A percentile compares a stretch with the other conserved stretches of the same genome.
phyloP scores from a whole-genome alignment of 1,140 invertebrate genomes.

The Drosophila tristis region DNA sequence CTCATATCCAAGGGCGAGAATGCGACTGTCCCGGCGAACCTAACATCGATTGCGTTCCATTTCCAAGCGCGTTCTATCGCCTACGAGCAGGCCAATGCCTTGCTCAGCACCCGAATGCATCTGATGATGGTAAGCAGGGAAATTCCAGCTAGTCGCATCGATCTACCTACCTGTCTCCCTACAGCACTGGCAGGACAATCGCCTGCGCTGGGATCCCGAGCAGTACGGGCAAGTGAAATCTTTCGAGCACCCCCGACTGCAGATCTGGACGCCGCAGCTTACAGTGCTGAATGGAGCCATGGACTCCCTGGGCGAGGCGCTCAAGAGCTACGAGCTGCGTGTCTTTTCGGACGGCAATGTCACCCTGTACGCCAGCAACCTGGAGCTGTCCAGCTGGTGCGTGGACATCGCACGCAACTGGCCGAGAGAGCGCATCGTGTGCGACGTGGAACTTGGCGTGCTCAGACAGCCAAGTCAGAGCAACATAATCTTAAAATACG shows the following conservation, averaged over 20 bases:
- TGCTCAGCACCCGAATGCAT: conserved; percentile 58
- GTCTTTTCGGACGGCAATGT: conserved; percentile 67
- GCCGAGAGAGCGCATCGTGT: conserved; percentile 69
- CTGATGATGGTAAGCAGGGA: conserved; percentile 49
- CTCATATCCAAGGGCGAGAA: conserved; percentile 56
- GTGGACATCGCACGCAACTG: conserved; percentile 69
- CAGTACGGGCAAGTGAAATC: conserved; percentile 30
- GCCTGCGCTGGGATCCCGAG: conserved; percentile 58
- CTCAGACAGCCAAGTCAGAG: conserved; percentile 28
- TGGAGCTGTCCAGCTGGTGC: conserved; percentile 68
- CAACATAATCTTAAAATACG: conserved; percentile 48
- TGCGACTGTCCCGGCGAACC: conserved; percentile 53
- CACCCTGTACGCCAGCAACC: conserved; percentile 47
- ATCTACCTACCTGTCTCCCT: not conserved
- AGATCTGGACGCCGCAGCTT: conserved; percentile 67
- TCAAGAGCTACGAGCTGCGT: conserved; percentile 41
- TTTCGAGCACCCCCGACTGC: conserved; percentile 39
- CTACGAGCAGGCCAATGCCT: conserved; percentile 57
- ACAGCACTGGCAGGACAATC: conserved; percentile 63
- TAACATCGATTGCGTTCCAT: conserved; percentile 58
- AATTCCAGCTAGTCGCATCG: not conserved
- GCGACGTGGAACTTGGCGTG: conserved; percentile 64
- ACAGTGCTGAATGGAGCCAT: conserved; percentile 61
- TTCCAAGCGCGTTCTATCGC: conserved; percentile 64
- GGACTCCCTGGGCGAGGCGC: conserved; percentile 28